Percentiles rank a stretch among this genome's conserved stretches.
These are phyloP conservation scores for Oxygymnocypris stewartii DNA, from an alignment of 2,113 vertebrate species.

Conservation along the genomic window DNA sequence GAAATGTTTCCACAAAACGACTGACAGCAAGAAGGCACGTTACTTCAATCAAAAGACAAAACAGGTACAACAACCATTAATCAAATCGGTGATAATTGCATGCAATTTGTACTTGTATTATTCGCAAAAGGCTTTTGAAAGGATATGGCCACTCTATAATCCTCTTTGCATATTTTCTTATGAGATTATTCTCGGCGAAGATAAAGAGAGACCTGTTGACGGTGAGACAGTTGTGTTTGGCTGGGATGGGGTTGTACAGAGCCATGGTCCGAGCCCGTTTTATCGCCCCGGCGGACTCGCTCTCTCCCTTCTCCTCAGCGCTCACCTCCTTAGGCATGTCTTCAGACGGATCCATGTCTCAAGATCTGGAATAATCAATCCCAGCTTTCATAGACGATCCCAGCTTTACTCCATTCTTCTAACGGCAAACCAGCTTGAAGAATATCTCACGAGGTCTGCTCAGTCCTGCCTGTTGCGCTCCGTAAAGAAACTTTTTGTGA, in stretches of 20 bases:
- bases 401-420: slow-evolving; percentile 48
- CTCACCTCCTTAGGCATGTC: slow-evolving; percentile 85
- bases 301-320: slow-evolving; percentile 66
- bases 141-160: slow-evolving; percentile 99
- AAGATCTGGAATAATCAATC: slow-evolving; percentile 35
- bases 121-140: slow-evolving; percentile 67
- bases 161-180: slow-evolving; percentile 92
- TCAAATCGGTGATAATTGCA: not conserved
- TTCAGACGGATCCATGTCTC: slow-evolving; percentile 93
- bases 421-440: not conserved
- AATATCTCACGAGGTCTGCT: not conserved
- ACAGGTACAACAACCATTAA: not conserved
- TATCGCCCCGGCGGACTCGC: slow-evolving; percentile 6
- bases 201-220: slow-evolving; percentile 98
- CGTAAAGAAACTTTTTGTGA: not conserved
- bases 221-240: slow-evolving; percentile 96
- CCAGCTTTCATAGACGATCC: slow-evolving; percentile 18
- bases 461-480: slow-evolving; percentile 19
- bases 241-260: slow-evolving; percentile 94
- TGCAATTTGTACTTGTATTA: not conserved
- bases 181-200: slow-evolving; percentile 95
- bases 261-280: slow-evolving; percentile 82
- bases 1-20: too few species aligned
- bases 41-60: not conserved
- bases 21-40: not conserved